Evolutionary conservation across 2,888 invertebrate genomes (phyloP).

Genomic region (Amphipyra tragopoginis): DNA sequence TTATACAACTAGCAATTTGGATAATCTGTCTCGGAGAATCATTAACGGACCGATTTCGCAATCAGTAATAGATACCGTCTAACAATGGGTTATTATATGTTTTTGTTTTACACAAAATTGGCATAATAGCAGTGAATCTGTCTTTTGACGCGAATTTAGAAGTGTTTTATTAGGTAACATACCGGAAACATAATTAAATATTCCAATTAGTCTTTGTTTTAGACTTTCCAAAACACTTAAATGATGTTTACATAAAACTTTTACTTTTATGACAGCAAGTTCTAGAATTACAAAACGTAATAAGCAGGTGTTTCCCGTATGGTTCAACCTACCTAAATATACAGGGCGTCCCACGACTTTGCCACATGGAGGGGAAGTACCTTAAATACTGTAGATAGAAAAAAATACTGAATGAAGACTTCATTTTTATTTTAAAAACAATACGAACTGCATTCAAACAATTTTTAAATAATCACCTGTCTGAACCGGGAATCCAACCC

Average conservation of each 20-base stretch:
- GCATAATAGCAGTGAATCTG: slow-evolving; percentile 30
- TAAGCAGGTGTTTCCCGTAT: background rate
- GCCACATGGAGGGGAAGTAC: no score
- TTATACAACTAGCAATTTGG: slow-evolving; percentile 60
- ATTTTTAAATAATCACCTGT: no score
- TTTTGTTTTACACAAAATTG: slow-evolving; percentile 48
- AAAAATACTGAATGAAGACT: no score
- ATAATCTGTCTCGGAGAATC: slow-evolving; percentile 45
- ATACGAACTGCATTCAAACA: no score
- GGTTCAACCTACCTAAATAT: no score
- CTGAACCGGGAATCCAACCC: no score
- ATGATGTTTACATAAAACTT: slow-evolving; percentile 31
- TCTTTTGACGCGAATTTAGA: slow-evolving; percentile 28
- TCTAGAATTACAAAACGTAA: slow-evolving; percentile 1
- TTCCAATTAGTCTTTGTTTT: slow-evolving; percentile 44
- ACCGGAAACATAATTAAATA: slow-evolving; percentile 36
- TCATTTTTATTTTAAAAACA: no score
- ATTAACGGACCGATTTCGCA: slow-evolving; percentile 41
- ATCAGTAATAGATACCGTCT: slow-evolving; percentile 41
- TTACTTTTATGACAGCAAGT: slow-evolving; percentile 39
- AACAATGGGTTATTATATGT: slow-evolving; percentile 57
- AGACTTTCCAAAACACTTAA: slow-evolving; percentile 38
- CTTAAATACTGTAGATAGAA: no score
- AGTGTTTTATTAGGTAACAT: slow-evolving; percentile 47
- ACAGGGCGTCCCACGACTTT: no score